Evolutionary conservation across 2,113 vertebrate genomes (phyloP).

Genomic region (Ceyx cyanopectus): DNA sequence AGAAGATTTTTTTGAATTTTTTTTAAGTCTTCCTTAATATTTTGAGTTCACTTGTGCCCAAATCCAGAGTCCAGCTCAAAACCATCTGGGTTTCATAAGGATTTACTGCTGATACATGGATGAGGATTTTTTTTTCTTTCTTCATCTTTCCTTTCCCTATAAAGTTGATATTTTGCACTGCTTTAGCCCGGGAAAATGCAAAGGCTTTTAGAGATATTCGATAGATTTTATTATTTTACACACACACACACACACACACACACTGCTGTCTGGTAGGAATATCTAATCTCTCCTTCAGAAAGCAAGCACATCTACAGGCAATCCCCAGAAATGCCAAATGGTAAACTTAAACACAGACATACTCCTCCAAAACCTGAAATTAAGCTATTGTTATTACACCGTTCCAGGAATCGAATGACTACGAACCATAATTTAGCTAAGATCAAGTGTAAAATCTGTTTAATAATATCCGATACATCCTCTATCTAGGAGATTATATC

Average conservation of each 20-base stretch:
- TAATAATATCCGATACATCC: constrained; percentile 36
- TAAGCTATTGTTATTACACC: constrained; percentile 18
- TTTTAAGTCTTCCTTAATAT: not conserved
- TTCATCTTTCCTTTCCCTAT: not conserved
- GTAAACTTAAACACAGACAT: not conserved
- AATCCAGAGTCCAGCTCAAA: not conserved
- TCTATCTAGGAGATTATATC: constrained; percentile 51
- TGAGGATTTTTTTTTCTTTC: not conserved
- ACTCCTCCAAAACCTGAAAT: not conserved
- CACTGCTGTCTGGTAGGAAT: not conserved
- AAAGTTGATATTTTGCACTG: not conserved
- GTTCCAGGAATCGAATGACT: not conserved
- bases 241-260: accelerated
- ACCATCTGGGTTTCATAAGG: not conserved
- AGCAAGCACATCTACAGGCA: not conserved
- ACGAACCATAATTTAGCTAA: constrained; percentile 43
- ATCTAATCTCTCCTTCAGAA: not conserved
- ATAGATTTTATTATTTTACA: not conserved
- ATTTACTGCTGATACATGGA: not conserved
- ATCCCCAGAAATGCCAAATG: not conserved
- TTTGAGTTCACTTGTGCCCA: not conserved
- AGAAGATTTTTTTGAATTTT: no score
- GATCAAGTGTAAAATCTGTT: constrained; percentile 64
- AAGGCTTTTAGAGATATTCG: not conserved
- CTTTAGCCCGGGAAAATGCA: not conserved